Percentiles rank a stretch among this genome's conserved stretches.
Conservation (phyloP, 2,797 vertebrate species). For the Labroides dimidiatus region DNA sequence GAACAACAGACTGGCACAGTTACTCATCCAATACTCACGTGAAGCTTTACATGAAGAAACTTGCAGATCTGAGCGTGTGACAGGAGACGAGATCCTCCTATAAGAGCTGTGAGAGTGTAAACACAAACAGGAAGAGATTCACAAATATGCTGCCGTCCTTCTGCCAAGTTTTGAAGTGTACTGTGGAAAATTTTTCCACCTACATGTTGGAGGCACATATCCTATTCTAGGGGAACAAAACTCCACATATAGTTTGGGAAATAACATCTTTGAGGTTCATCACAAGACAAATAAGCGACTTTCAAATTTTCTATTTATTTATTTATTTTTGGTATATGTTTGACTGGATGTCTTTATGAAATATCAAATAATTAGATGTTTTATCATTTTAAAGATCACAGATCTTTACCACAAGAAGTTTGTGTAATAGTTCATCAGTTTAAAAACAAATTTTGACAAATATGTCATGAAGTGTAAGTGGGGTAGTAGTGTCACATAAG, state of each 20-base stretch:
- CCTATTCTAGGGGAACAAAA: conserved; percentile 47
- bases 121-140: conserved; percentile 83
- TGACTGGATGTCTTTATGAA: conserved; percentile 17
- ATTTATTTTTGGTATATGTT: conserved; percentile 9
- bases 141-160: conserved; percentile 67
- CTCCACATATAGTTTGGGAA: conserved; percentile 52
- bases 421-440: too few relatives aligned
- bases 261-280: conserved; percentile 50
- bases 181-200: conserved; percentile 54
- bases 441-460: not conserved
- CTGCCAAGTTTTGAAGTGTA: conserved; percentile 71
- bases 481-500: not conserved
- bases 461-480: not conserved
- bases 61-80: conserved; percentile 40
- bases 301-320: conserved; percentile 25
- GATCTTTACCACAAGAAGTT: too few relatives aligned
- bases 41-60: conserved; percentile 35
- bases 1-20: conserved; percentile 75
- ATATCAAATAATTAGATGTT: conserved; percentile 5
- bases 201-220: conserved; percentile 58
- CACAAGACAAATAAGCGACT: conserved; percentile 35
- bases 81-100: conserved; percentile 50
- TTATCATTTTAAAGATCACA: too few relatives aligned
- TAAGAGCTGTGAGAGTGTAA: conserved; percentile 64
- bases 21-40: conserved; percentile 29